Conservation (phyloP, 2,888 invertebrate species). For the Torymus aiolomorphi region DNA sequence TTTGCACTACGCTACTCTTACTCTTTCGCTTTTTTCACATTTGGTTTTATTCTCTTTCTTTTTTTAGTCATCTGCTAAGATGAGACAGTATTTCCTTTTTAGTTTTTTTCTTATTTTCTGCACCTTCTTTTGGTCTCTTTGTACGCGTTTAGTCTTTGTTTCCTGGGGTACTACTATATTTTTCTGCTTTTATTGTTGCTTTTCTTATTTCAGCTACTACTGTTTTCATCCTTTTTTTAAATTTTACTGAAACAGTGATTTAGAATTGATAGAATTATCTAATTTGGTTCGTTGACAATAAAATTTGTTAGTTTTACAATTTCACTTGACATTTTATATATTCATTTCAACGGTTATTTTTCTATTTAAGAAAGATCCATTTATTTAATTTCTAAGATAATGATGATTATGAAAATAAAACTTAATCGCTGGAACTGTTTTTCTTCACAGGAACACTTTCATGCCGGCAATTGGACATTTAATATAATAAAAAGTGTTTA, state of each 20-base stretch:
- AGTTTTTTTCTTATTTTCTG: slow-evolving; percentile 15
- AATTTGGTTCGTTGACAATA: slow-evolving; percentile 3
- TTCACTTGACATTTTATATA: not conserved
- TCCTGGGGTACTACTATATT: slow-evolving; percentile 3
- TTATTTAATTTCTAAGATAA: not conserved
- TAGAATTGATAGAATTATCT: slow-evolving; percentile 3
- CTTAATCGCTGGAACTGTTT: not conserved
- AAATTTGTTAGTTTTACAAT: not conserved
- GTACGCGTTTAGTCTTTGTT: slow-evolving; percentile 44
- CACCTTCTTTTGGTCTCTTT: slow-evolving; percentile 45
- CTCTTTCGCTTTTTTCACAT: not conserved
- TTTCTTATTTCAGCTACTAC: slow-evolving; percentile 11
- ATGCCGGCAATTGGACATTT: not conserved
- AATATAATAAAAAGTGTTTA: slow-evolving; percentile 24
- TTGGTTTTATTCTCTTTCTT: slow-evolving; percentile 17
- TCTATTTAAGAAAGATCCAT: not conserved
- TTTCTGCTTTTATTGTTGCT: not conserved
- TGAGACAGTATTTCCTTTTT: slow-evolving; percentile 26
- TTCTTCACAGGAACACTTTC: slow-evolving; percentile 7
- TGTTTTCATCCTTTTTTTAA: slow-evolving; percentile 2
- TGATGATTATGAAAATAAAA: slow-evolving; percentile 1
- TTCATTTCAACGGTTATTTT: not conserved
- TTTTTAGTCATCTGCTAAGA: slow-evolving; percentile 26
- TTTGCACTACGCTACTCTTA: not conserved
- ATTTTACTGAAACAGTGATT: not conserved